Conservation (phyloP, 2,888 invertebrate species). For the Caenorhabditis drosophilae region DNA sequence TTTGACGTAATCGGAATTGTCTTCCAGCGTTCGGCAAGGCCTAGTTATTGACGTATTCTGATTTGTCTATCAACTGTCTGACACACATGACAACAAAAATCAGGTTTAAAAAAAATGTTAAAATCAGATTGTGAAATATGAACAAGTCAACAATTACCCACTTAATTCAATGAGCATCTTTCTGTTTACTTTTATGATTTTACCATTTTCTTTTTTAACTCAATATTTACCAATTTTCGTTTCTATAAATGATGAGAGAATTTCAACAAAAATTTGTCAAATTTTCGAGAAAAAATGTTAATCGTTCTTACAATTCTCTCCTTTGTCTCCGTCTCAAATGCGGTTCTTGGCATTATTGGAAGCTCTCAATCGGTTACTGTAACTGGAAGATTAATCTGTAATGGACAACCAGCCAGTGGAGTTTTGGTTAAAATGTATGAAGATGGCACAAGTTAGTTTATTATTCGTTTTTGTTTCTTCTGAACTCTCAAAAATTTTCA, state of each 20-base stretch:
- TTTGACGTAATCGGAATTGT: too few relatives aligned
- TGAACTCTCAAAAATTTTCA: not conserved
- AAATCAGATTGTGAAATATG: too few relatives aligned
- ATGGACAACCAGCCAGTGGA: constrained; percentile 21
- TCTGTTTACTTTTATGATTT: not conserved
- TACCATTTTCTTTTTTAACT: not conserved
- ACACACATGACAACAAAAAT: too few relatives aligned
- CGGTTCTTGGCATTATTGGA: constrained; percentile 9
- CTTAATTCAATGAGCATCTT: not conserved
- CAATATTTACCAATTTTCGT: not conserved
- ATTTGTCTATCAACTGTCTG: too few relatives aligned
- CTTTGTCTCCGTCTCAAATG: not conserved
- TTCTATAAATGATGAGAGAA: not conserved
- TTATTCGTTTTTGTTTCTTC: not conserved
- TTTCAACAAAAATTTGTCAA: not conserved
- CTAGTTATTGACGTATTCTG: too few relatives aligned
- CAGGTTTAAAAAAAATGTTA: too few relatives aligned
- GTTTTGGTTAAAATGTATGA: constrained; percentile 35
- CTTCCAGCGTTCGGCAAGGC: too few relatives aligned
- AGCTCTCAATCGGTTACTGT: constrained; percentile 22
- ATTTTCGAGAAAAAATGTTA: not conserved
- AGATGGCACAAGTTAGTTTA: constrained; percentile 23
- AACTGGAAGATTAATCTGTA: constrained; percentile 28
- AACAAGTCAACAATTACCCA: too few relatives aligned
- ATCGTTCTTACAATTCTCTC: not conserved